Evolutionary conservation across 2,113 vertebrate species (phyloP).

Genomic region (Dolichallabes microphthalmus): DNA sequence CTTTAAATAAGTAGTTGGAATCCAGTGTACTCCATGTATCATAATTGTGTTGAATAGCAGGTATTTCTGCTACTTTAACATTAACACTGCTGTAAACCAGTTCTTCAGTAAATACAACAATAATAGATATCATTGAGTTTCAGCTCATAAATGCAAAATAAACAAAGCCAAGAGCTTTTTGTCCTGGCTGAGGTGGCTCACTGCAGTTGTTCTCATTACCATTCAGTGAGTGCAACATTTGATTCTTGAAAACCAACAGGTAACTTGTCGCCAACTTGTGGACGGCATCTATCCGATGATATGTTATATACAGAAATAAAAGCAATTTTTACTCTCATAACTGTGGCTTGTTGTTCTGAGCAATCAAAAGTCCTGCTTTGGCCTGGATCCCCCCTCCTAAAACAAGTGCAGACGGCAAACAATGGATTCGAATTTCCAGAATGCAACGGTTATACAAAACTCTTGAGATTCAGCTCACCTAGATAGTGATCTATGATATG

Average conservation of each 20-base stretch:
- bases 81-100: not conserved
- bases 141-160: not conserved
- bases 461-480: not conserved
- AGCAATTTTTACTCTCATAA: too few species aligned
- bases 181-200: too few species aligned
- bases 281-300: too few species aligned
- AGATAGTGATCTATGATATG: not conserved
- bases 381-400: too few species aligned
- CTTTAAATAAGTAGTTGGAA: not conserved
- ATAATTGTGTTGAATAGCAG: not conserved
- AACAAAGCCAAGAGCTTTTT: not conserved
- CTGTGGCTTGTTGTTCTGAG: too few species aligned
- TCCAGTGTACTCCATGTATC: not conserved
- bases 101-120: not conserved
- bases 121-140: not conserved
- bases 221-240: too few species aligned
- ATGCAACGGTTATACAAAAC: not conserved
- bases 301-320: too few species aligned
- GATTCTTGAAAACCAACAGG: too few species aligned
- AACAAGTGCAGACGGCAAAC: not conserved
- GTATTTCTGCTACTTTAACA: not conserved
- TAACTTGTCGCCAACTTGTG: too few species aligned
- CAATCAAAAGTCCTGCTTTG: too few species aligned
- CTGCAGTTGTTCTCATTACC: too few species aligned
- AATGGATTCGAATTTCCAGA: not conserved